Conservation (phyloP, 1,140 invertebrate genomes). For the Propsilocerus akamusi region DNA sequence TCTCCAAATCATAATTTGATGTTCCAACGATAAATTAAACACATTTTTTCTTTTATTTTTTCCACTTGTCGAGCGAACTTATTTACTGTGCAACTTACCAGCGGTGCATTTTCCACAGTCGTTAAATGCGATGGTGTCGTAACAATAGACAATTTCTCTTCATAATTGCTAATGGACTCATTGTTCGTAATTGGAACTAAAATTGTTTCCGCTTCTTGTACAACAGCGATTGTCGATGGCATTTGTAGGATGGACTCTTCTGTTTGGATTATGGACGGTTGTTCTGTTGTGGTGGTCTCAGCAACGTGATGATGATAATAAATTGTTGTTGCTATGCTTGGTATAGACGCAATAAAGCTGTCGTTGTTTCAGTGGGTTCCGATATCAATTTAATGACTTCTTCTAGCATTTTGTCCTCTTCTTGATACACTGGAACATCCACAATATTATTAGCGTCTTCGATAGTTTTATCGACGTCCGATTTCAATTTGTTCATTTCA, state of each 20-base stretch:
- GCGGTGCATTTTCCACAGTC: no score
- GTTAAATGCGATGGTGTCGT: no score
- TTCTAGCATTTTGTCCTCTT: conserved; percentile 12
- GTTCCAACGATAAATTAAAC: no score
- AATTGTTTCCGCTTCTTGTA: not conserved
- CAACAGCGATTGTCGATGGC: not conserved
- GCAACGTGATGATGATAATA: not conserved
- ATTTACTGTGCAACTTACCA: no score
- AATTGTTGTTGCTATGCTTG: not conserved
- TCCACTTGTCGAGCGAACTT: no score
- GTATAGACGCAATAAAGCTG: not conserved
- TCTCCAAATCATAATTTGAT: no score
- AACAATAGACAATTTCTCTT: conserved; percentile 24
- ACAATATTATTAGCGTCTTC: conserved; percentile 16
- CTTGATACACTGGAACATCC: conserved; percentile 1
- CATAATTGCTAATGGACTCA: not conserved
- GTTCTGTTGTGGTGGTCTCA: not conserved
- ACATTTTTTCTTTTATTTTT: no score
- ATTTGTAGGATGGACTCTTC: not conserved
- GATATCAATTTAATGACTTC: not conserved
- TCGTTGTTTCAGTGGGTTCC: not conserved
- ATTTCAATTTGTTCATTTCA: conserved; percentile 13
- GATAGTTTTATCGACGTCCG: conserved; percentile 20
- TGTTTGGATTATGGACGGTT: not conserved
- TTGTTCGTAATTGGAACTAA: not conserved